phyloP scores from a whole-genome alignment of 2,888 invertebrate species.

The Anthoptus insignis region DNA sequence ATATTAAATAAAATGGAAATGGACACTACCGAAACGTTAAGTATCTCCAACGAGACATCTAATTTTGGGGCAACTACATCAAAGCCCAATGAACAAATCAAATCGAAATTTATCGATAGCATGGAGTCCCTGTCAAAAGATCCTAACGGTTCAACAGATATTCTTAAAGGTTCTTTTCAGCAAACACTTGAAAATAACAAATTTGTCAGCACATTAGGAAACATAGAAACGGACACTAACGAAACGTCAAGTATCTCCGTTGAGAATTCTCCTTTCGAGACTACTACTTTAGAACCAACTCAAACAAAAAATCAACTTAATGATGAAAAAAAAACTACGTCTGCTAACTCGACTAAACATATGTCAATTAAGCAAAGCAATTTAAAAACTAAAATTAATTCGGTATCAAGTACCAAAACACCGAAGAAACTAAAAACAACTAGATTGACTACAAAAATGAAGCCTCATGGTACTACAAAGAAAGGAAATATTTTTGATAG shows the following conservation, averaged over 20 bases:
- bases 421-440: not conserved
- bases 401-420: not conserved
- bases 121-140: not conserved
- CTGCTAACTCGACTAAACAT: not conserved
- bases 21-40: too few species aligned
- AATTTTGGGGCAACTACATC: not conserved
- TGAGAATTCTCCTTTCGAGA: too few species aligned
- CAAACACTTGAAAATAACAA: too few species aligned
- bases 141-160: too few species aligned
- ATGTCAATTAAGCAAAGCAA: not conserved
- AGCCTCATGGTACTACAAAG: not conserved
- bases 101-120: not conserved
- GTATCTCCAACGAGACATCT: too few species aligned
- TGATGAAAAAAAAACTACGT: not conserved
- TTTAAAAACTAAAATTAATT: not conserved
- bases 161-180: too few species aligned
- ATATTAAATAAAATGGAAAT: too few species aligned
- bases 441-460: not conserved
- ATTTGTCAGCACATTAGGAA: too few species aligned
- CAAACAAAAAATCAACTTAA: not conserved
- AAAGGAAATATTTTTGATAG: conserved; percentile 29
- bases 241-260: too few species aligned
- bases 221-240: too few species aligned
- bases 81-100: not conserved
- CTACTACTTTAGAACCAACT: too few species aligned